A percentile compares a stretch with the other conserved stretches of the same genome.
phyloP scores from a whole-genome alignment of 2,888 invertebrate genomes.

The Sinodicranocentrus sp. region DNA sequence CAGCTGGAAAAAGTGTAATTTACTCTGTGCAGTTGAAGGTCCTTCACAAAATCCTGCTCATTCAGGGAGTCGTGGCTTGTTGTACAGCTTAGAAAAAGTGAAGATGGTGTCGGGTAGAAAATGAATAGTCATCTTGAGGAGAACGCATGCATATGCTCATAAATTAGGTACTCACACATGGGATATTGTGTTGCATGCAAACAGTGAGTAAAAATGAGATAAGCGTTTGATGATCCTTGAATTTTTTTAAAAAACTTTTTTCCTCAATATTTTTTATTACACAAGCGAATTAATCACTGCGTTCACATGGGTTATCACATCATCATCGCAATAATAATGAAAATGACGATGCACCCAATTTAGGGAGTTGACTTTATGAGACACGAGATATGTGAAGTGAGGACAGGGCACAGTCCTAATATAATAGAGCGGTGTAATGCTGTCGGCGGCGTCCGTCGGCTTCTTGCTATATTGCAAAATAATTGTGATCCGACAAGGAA shows the following conservation, averaged over 20 bases:
- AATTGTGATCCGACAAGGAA: slow-evolving; percentile 53
- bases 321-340: slow-evolving; percentile 25
- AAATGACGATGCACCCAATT: slow-evolving; percentile 37
- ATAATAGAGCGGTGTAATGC: neutral
- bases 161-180: too few species aligned
- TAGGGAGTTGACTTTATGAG: slow-evolving; percentile 31
- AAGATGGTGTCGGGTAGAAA: neutral
- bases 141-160: too few species aligned
- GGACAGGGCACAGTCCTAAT: neutral
- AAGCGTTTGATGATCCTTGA: slow-evolving; percentile 56
- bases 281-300: slow-evolving; percentile 3
- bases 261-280: neutral
- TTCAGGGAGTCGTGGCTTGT: too few species aligned
- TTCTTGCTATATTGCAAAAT: neutral
- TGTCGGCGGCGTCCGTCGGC: slow-evolving; percentile 6
- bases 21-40: too few species aligned
- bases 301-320: neutral
- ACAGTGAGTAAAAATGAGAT: slow-evolving; percentile 19
- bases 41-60: too few species aligned
- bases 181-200: neutral
- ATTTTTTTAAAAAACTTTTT: neutral
- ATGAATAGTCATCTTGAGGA: neutral
- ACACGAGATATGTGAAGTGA: neutral
- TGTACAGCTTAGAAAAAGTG: too few species aligned
- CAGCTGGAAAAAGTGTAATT: too few species aligned